Evolutionary conservation across 2,888 invertebrate genomes (phyloP).

Genomic region (Eupithecia inturbata): DNA sequence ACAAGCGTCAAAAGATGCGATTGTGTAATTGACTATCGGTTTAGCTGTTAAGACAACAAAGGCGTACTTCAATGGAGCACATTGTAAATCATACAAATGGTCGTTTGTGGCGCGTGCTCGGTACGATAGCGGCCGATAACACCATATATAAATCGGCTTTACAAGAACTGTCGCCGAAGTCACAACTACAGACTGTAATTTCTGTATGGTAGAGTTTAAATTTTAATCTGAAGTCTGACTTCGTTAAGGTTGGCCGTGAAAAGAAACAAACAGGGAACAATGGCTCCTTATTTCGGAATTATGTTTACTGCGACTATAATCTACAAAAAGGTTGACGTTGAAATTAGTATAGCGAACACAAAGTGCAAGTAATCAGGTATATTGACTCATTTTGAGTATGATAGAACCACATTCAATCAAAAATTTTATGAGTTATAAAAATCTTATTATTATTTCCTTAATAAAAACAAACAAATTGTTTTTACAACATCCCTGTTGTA

Average conservation of each 20-base stretch:
- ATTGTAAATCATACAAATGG: constrained; percentile 76
- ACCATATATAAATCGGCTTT: constrained; percentile 50
- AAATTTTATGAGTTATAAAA: background rate
- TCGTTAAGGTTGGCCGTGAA: background rate
- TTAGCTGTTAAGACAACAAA: constrained; percentile 73
- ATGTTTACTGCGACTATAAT: constrained; percentile 49
- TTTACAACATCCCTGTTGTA: background rate
- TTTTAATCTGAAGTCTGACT: constrained; percentile 26
- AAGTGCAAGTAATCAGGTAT: background rate
- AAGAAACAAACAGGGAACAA: constrained; percentile 49
- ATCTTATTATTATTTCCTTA: background rate
- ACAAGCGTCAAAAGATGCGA: constrained; percentile 67
- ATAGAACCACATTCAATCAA: background rate
- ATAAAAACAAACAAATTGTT: background rate
- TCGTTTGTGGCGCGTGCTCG: constrained; percentile 78
- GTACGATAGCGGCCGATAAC: constrained; percentile 61
- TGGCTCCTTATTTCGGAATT: constrained; percentile 64
- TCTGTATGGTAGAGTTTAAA: constrained; percentile 48
- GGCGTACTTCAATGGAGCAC: constrained; percentile 68
- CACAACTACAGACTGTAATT: constrained; percentile 52
- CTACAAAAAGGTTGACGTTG: constrained; percentile 49
- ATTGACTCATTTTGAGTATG: background rate
- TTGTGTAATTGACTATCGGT: constrained; percentile 64
- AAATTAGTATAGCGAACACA: constrained; percentile 32
- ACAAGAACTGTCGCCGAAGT: constrained; percentile 45